A percentile compares a stretch with the other conserved stretches of the same genome.
Conservation (phyloP, 2,888 invertebrate species). For the Sinhomidia bicolor region DNA sequence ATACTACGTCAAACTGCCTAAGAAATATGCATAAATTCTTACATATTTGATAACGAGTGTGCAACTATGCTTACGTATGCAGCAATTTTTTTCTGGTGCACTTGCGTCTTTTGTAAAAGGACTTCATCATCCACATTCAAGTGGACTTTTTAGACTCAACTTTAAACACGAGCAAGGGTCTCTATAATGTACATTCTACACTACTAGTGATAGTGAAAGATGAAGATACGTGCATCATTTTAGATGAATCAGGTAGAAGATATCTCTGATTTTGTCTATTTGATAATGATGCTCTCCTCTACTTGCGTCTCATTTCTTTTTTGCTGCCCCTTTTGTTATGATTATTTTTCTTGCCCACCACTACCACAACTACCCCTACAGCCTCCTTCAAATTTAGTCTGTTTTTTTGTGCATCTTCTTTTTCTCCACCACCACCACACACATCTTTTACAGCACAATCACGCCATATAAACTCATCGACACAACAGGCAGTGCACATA, state of each 20-base stretch:
- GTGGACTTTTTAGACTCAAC: not conserved
- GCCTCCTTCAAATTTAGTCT: not conserved
- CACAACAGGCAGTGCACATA: conserved; percentile 42
- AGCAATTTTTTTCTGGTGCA: not conserved
- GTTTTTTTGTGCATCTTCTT: conserved; percentile 28
- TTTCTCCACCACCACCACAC: not conserved
- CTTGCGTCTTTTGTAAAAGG: not conserved
- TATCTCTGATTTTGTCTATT: conserved; percentile 61
- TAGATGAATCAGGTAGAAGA: conserved; percentile 64
- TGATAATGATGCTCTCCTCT: conserved; percentile 65
- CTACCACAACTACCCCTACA: not conserved
- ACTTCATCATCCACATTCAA: conserved; percentile 25
- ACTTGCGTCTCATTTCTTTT: conserved; percentile 67
- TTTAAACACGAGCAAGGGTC: not conserved
- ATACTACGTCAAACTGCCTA: not conserved
- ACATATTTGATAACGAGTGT: not conserved
- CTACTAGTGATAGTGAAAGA: conserved; percentile 36
- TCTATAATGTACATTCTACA: not conserved
- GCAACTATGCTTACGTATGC: not conserved
- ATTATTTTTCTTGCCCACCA: conserved; percentile 57
- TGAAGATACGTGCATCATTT: conserved; percentile 36
- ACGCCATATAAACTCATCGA: conserved; percentile 57
- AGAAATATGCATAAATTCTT: not conserved
- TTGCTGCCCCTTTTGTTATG: conserved; percentile 56
- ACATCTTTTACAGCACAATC: not conserved